These are phyloP conservation scores for Burhinus bistriatus DNA, from an alignment of 2,113 vertebrate genomes.

Conservation along the genomic window DNA sequence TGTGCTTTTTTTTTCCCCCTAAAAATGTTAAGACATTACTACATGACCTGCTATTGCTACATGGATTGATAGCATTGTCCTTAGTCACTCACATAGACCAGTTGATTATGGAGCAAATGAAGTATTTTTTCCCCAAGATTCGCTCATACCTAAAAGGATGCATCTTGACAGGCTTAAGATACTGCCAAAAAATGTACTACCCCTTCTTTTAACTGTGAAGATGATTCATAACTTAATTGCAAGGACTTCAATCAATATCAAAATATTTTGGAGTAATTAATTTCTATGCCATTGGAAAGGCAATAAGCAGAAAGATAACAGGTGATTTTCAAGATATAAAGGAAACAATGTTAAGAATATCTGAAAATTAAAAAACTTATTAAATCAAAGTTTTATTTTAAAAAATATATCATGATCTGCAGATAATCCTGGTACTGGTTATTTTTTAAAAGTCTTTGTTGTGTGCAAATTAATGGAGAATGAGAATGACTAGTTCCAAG, in stretches of 20 bases:
- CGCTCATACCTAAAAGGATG: not conserved
- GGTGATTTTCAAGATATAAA: not conserved
- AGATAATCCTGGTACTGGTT: not conserved
- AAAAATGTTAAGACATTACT: not conserved
- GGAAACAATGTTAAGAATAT: not conserved
- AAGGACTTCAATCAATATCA: not conserved
- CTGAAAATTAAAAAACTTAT: not conserved
- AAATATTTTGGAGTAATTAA: not conserved
- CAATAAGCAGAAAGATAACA: not conserved
- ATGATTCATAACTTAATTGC: not conserved
- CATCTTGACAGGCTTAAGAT: not conserved
- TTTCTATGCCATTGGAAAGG: not conserved
- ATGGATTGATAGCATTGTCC: not conserved
- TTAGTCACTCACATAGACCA: not conserved
- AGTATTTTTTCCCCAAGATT: not conserved
- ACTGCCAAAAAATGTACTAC: not conserved
- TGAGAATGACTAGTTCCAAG: not conserved
- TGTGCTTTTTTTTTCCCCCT: not conserved
- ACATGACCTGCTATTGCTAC: not conserved
- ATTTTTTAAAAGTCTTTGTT: not conserved
- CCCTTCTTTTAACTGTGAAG: not conserved
- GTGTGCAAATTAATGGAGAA: not conserved
- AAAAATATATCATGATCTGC: not conserved
- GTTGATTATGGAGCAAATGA: not conserved
- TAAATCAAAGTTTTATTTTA: not conserved